A percentile compares a stretch with the other conserved stretches of the same genome.
Conservation (phyloP, 2,888 invertebrate genomes). For the Marasmarcha lunaedactyla region DNA sequence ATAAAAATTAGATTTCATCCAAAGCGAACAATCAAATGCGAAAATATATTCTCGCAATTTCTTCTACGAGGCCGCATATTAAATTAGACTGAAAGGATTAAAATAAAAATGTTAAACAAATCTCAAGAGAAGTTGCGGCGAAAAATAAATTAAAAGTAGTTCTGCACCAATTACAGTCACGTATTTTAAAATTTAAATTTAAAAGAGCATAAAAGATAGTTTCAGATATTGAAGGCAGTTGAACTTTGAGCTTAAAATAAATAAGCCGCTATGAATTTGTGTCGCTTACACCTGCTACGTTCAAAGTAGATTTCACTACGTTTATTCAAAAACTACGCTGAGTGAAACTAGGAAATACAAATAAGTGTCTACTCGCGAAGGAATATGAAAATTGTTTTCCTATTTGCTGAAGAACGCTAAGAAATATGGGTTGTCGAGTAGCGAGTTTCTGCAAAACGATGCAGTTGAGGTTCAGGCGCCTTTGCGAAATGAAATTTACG, state of each 20-base stretch:
- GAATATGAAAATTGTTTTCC: background rate
- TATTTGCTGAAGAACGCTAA: background rate
- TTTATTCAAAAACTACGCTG: no score
- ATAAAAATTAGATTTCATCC: slow-evolving; percentile 42
- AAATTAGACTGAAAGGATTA: slow-evolving; percentile 56
- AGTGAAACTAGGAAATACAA: no score
- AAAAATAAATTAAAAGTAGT: slow-evolving; percentile 30
- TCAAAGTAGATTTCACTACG: no score
- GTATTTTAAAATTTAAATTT: slow-evolving; percentile 5
- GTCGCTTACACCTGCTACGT: no score
- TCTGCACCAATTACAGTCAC: slow-evolving; percentile 18
- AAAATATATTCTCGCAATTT: slow-evolving; percentile 50
- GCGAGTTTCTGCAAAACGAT: slow-evolving; percentile 25
- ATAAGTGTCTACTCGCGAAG: no score
- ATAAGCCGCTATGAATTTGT: background rate
- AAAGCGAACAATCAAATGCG: slow-evolving; percentile 40
- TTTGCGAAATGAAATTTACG: slow-evolving; percentile 38
- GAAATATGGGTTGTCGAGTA: slow-evolving; percentile 16
- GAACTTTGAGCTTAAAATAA: background rate
- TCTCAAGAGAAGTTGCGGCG: slow-evolving; percentile 34
- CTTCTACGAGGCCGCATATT: slow-evolving; percentile 50
- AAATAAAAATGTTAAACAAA: slow-evolving; percentile 54
- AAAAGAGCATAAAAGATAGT: slow-evolving; percentile 2
- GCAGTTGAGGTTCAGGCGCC: slow-evolving; percentile 29
- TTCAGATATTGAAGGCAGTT: no score